Evolutionary conservation across 2,113 vertebrate species (phyloP), one percentile per base, ranked within the genome.

Genomic region (Phodopus roborovskii): DNA sequence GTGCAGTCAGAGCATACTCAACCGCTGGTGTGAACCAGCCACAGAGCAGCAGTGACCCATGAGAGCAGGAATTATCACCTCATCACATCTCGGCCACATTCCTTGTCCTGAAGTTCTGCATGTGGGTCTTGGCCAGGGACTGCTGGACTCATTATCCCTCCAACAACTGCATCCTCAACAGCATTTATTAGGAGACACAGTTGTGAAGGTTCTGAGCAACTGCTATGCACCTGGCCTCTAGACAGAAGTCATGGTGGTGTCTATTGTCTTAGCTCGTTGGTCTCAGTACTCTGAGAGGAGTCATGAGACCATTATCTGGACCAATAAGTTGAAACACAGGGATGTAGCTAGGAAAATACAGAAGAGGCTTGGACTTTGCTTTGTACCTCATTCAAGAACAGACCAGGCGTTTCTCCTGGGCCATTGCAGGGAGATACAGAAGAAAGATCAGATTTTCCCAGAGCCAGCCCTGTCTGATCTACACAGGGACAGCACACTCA

Each of bases 241-340:
- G 8, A 56, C 17, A 7, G n/a, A 58, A 30, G 50, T 39, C 70
- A 48, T 1, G 28, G n/a, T 33, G 53, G 36, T 53, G 75, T 60
- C 70, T 3, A 0, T 50, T 19, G 45, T 33, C 68, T n/a, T 0
- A 3, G 53, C 12, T 3, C 1, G 0, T 62, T 48, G 45, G 58
- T 73, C 82, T 78, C 45, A 28, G 71, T 20, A 13, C 16, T 10
- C 70, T 26, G 13, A 36, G 33, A 36, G n/a, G 42, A 71, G 28
- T 36, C 7, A 0, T n/a, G 16, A 2, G 4, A 71, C 66, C 33
- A 12, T 33, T 36, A 2, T 5, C 3, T 3, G 53, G 77, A 45
- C 15, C 16, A 74, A 58, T 22, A 81, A 71, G 26, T 17, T 10
- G 73, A 87, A 42, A 33, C 78, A 1, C 45, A 71, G 17, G 56